These are phyloP conservation scores for Mamestra configurata DNA, from an alignment of 1,140 invertebrate species.

Conservation along the genomic window DNA sequence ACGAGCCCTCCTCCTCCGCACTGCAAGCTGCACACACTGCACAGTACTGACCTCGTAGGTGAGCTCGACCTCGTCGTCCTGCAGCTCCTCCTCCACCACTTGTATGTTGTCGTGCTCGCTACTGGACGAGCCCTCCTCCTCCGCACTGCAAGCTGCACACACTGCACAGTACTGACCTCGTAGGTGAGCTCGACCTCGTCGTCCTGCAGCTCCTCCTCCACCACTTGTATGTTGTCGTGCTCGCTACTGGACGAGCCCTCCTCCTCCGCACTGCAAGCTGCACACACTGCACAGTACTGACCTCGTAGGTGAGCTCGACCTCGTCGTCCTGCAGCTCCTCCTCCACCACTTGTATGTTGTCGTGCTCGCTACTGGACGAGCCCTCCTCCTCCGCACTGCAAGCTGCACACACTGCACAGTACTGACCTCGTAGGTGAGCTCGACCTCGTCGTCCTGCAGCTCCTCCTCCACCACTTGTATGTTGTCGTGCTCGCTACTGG, in stretches of 20 bases:
- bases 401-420: background rate
- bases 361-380: background rate
- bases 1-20: background rate
- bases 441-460: no score
- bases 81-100: constrained; percentile 21
- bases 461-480: no score
- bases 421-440: background rate
- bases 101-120: background rate
- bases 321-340: constrained; percentile 22
- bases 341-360: constrained; percentile 7
- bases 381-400: background rate
- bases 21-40: background rate
- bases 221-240: background rate
- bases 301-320: constrained; percentile 8
- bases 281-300: background rate
- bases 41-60: background rate
- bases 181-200: constrained; percentile 19
- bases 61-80: constrained; percentile 21
- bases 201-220: constrained; percentile 26
- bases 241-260: background rate
- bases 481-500: no score
- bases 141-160: background rate
- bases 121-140: background rate
- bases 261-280: background rate
- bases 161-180: background rate